Conservation (phyloP, 2,797 vertebrate species). For the Sternotherus odoratus region DNA sequence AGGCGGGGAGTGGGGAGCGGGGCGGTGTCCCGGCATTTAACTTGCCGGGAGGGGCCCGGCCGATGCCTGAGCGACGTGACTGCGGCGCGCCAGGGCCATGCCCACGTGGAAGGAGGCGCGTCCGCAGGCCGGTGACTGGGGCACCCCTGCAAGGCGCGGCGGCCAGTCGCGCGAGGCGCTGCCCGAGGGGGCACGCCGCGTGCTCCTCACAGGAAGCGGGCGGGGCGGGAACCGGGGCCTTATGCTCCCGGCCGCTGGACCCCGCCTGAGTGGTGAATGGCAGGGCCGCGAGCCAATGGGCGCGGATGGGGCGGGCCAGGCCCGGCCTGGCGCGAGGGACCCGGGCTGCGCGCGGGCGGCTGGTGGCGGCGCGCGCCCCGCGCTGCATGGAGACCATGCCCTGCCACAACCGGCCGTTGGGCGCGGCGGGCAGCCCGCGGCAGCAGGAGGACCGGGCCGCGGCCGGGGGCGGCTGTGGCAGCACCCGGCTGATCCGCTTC, state of each 20-base stretch:
- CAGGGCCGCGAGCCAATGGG: not conserved
- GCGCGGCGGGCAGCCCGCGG: slow-evolving; percentile 55
- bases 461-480: not conserved
- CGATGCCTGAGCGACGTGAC: too few species aligned
- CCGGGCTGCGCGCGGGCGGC: not conserved
- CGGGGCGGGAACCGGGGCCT: not conserved
- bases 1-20: too few species aligned
- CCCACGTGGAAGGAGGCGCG: too few species aligned
- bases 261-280: not conserved
- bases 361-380: not conserved
- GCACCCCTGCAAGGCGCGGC: too few species aligned
- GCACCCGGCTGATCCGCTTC: slow-evolving; percentile 32
- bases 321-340: too few species aligned
- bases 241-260: not conserved
- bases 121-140: too few species aligned
- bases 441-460: slow-evolving; percentile 20
- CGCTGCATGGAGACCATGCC: slow-evolving; percentile 81
- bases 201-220: not conserved
- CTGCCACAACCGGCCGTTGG: slow-evolving; percentile 85
- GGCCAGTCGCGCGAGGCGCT: too few species aligned
- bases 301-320: not conserved
- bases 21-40: too few species aligned
- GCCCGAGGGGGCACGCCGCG: too few species aligned
- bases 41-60: too few species aligned
- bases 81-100: too few species aligned